A percentile compares a stretch with the other conserved stretches of the same genome.
These are phyloP conservation scores for Gonioctena quinquepunctata DNA, from an alignment of 1,140 invertebrate species.

Conservation along the genomic window DNA sequence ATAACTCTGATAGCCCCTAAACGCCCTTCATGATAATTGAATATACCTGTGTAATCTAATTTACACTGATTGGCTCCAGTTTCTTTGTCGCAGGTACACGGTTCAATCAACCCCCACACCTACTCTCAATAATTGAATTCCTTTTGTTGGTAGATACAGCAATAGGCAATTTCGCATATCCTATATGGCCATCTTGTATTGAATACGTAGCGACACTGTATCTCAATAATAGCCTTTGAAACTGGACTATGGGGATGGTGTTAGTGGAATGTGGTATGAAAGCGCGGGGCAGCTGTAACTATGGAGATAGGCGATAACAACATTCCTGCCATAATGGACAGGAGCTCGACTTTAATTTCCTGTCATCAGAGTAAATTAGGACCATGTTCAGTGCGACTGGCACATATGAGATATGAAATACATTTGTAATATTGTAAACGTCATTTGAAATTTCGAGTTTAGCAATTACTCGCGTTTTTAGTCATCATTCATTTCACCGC, in stretches of 20 bases:
- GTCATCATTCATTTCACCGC: neutral
- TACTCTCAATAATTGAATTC: neutral
- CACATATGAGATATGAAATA: conserved; percentile 33
- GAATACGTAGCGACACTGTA: conserved; percentile 16
- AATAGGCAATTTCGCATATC: conserved; percentile 18
- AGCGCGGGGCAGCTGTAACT: conserved; percentile 36
- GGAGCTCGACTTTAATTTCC: conserved; percentile 47
- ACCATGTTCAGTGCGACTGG: conserved; percentile 32
- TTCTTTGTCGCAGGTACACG: neutral
- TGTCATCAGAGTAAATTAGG: conserved; percentile 48
- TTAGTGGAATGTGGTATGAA: conserved; percentile 27
- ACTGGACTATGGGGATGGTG: conserved; percentile 19
- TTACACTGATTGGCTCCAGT: too few relatives aligned
- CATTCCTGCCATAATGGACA: conserved; percentile 44
- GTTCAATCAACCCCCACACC: neutral
- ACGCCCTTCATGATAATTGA: too few relatives aligned
- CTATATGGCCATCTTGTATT: conserved; percentile 25
- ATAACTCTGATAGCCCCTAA: too few relatives aligned
- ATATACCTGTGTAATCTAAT: too few relatives aligned
- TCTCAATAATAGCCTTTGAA: conserved; percentile 33
- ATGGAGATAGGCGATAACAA: conserved; percentile 42
- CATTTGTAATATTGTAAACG: conserved; percentile 19
- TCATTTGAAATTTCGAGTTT: conserved; percentile 3
- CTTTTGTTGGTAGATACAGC: neutral
- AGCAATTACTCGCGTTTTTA: conserved; percentile 11